A percentile compares a stretch with the other conserved stretches of the same genome.
Conservation (phyloP, 64 coral and sea anemone species). For the Orbicella faveolata region DNA sequence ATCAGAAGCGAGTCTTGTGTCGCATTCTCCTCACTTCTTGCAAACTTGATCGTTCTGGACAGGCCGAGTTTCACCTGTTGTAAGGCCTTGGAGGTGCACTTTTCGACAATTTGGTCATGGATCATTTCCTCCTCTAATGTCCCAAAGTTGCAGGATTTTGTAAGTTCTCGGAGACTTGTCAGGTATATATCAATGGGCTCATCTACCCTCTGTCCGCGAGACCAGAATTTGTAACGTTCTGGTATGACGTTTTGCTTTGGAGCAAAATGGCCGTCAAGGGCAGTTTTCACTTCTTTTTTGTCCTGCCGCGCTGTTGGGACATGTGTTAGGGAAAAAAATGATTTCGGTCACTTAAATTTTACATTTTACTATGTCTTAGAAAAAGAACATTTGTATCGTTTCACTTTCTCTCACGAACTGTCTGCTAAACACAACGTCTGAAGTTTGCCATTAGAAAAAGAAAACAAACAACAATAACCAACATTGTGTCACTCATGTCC, state of each 20-base stretch:
- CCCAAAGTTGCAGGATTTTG: constrained; percentile 38
- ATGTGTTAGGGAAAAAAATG: too few relatives aligned
- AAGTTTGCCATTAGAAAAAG: too few relatives aligned
- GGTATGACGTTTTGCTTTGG: constrained; percentile 29
- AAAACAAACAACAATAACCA: too few relatives aligned
- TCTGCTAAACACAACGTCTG: too few relatives aligned
- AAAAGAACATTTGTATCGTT: too few relatives aligned
- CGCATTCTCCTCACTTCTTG: not conserved
- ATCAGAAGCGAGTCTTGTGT: not conserved
- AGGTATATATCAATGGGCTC: constrained; percentile 20
- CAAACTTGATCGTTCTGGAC: not conserved
- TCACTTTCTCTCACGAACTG: too few relatives aligned
- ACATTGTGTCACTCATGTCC: too few relatives aligned
- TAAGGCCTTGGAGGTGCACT: not conserved
- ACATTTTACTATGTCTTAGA: too few relatives aligned
- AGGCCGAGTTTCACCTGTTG: constrained; percentile 18
- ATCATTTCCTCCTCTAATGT: constrained; percentile 38
- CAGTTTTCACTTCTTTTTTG: not conserved
- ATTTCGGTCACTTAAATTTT: too few relatives aligned
- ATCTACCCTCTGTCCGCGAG: not conserved
- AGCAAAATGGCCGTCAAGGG: constrained; percentile 22
- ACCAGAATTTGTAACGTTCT: constrained; percentile 46
- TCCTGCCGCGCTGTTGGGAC: too few relatives aligned
- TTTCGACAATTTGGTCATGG: constrained; percentile 25
- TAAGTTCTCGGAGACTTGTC: not conserved